phyloP scores from a whole-genome alignment of 23 tunicate genomes.

The Ascidia mentula region DNA sequence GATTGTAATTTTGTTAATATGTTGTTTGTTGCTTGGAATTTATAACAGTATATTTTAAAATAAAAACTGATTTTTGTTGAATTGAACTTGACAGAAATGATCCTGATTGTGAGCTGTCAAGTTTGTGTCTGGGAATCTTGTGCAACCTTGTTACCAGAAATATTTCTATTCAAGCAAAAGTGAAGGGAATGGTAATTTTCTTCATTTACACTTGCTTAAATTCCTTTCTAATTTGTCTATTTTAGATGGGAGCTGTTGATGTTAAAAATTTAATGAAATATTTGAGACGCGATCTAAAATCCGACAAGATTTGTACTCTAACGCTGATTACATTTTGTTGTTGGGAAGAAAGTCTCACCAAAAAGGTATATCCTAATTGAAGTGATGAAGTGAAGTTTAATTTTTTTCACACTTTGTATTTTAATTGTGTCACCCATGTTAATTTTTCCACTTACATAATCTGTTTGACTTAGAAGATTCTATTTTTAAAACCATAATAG shows the following conservation, averaged over 20 bases:
- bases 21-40: too few species aligned
- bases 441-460: too few species aligned
- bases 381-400: too few species aligned
- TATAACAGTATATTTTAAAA: neutral
- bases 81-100: constrained; percentile 14
- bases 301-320: constrained; percentile 36
- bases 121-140: constrained; percentile 41
- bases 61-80: neutral
- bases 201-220: neutral
- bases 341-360: constrained; percentile 69
- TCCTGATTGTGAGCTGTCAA: constrained; percentile 19
- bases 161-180: constrained; percentile 58
- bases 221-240: neutral
- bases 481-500: too few species aligned
- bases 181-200: constrained; percentile 33
- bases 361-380: constrained; percentile 51
- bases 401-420: too few species aligned
- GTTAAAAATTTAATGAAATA: constrained; percentile 41
- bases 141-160: constrained; percentile 48
- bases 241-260: constrained; percentile 14
- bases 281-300: constrained; percentile 33
- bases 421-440: too few species aligned
- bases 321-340: constrained; percentile 56
- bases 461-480: too few species aligned
- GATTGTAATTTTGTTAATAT: too few species aligned